Percentiles rank a stretch among this genome's conserved stretches.
Conservation (phyloP, 1,140 invertebrate species). For the Bombus sylvicola region DNA sequence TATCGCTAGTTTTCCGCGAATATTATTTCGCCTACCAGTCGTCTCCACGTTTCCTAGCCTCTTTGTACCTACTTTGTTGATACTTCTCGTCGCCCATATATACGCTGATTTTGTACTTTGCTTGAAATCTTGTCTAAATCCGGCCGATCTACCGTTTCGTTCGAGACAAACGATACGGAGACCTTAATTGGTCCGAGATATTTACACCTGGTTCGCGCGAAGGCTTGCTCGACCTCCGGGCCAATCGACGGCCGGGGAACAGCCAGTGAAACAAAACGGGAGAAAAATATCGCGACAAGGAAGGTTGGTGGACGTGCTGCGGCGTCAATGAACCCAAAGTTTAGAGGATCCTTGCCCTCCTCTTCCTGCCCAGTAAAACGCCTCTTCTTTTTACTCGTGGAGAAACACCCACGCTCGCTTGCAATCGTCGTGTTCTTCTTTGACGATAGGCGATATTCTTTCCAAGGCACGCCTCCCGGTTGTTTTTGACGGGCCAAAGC, state of each 20-base stretch:
- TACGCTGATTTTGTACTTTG: background rate
- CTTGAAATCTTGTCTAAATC: too few species aligned
- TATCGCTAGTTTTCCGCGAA: background rate
- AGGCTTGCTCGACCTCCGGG: background rate
- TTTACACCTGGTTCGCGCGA: background rate
- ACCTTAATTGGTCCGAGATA: background rate
- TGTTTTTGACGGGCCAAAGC: slow-evolving; percentile 45
- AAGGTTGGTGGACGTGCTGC: background rate
- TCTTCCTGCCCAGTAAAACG: background rate
- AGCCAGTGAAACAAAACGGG: background rate
- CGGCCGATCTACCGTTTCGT: background rate
- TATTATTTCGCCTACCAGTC: background rate
- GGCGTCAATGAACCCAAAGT: slow-evolving; percentile 43
- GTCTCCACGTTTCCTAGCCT: background rate
- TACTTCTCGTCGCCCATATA: accelerated
- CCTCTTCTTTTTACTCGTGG: slow-evolving; percentile 2
- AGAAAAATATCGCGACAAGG: background rate
- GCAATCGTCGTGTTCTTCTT: slow-evolving; percentile 2
- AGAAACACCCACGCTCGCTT: slow-evolving; percentile 24
- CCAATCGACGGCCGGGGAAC: too few species aligned
- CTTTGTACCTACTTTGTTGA: too few species aligned
- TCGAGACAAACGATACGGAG: background rate
- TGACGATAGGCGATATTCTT: slow-evolving; percentile 57
- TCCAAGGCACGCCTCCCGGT: slow-evolving; percentile 30
- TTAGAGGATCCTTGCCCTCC: slow-evolving; percentile 61